Evolutionary conservation across 2,113 vertebrate genomes (phyloP), one percentile per base, ranked within the genome.

Genomic region (Psittacus erithacus): DNA sequence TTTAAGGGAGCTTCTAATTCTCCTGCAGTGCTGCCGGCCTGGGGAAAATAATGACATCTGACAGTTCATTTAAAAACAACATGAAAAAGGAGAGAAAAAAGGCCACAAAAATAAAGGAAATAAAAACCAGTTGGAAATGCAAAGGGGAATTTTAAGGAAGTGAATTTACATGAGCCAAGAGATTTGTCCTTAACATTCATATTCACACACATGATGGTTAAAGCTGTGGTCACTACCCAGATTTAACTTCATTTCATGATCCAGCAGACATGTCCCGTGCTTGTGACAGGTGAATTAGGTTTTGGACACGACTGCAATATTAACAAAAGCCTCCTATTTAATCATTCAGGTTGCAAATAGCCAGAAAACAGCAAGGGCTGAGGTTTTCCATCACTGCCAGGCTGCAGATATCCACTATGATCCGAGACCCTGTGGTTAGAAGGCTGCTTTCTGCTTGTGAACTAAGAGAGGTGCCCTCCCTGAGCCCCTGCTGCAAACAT

Each of bases 1-100:
- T 95, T 83, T 87, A 86, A 39, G 62, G 71, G 68, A 86, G 86
- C 75, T 90, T 82, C 82, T 87, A 67, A 82, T 94, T 92, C 90
- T 93, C 59, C 41, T 73, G 23, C 49, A 70, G 29, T 29, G 76
- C 38, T 88, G 63, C 10, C 83, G 31, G 76, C 19, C 43, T 11
- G 0, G 6, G 70, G 65, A 65, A 65, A 83, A 88, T 60, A 90
- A 88, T 43, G 53, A 65, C 80, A 88, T n/a, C 31, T 64, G 76
- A 73, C 80, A 82, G 68, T 77, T 95, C 81, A 38, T 85, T 92
- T 68, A 3, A 75, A 92, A 94, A 74, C 3, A 28, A 68, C 17
- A 80, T 23, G 9, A 20, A 19, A 17, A 43, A 29, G 7, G 6
- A 31, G 25, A 11, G 6, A 55, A n/a, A 22, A 70, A 11, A 50